These are phyloP conservation scores for Kryphioiulus occultus DNA, from an alignment of 2,888 invertebrate genomes.

Conservation along the genomic window DNA sequence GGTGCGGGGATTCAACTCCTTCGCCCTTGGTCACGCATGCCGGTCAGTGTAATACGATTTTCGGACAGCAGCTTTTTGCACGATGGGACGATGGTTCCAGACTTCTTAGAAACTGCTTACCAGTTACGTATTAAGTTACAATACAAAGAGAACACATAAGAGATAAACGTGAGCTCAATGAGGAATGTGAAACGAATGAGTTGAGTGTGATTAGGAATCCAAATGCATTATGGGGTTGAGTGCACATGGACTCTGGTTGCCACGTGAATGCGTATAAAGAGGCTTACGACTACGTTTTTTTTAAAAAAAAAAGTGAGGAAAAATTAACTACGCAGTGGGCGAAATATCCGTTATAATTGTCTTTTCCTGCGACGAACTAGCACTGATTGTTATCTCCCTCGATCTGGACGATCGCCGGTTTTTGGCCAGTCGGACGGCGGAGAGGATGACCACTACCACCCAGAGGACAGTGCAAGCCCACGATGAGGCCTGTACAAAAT, in stretches of 20 bases:
- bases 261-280: slow-evolving; percentile 9
- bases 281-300: neutral
- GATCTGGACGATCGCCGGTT: slow-evolving; percentile 41
- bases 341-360: slow-evolving; percentile 51
- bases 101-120: neutral
- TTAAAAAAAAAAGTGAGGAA: neutral
- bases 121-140: neutral
- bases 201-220: neutral
- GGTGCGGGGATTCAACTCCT: neutral
- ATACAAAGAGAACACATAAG: neutral
- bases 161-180: neutral
- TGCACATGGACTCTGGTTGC: neutral
- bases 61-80: neutral
- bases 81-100: neutral
- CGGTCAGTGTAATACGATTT: neutral
- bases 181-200: neutral
- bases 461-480: slow-evolving; percentile 47
- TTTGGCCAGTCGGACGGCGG: slow-evolving; percentile 45
- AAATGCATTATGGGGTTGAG: neutral
- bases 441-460: slow-evolving; percentile 47
- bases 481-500: slow-evolving; percentile 39
- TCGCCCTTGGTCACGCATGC: neutral
- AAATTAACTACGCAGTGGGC: slow-evolving; percentile 53
- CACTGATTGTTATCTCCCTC: slow-evolving; percentile 49
- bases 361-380: slow-evolving; percentile 52